These are phyloP conservation scores for Leptodactylus fuscus DNA, from an alignment of 2,113 vertebrate genomes.

Conservation along the genomic window DNA sequence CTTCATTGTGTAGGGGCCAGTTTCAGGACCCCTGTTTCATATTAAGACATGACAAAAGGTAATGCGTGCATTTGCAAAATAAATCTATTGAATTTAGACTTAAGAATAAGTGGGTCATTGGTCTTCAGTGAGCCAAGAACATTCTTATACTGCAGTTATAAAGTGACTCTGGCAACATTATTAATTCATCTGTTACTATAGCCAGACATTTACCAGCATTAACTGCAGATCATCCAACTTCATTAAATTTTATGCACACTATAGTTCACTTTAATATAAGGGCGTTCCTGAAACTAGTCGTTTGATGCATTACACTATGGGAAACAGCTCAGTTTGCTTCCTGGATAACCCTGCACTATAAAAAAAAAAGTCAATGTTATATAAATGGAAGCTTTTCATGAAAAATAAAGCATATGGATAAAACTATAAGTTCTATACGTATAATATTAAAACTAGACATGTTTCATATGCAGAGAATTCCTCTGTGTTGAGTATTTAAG, in stretches of 20 bases:
- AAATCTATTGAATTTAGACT: not conserved
- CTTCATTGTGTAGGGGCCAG: no score
- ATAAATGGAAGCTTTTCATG: not conserved
- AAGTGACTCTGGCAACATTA: not conserved
- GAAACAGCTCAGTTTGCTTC: not conserved
- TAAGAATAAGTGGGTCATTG: not conserved
- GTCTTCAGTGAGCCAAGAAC: not conserved
- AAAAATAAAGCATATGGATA: not conserved
- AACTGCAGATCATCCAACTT: slow-evolving; percentile 2
- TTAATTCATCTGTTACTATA: not conserved
- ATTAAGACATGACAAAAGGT: not conserved
- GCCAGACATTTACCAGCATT: slow-evolving; percentile 29
- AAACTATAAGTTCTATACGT: no score
- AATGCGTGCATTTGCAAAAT: not conserved
- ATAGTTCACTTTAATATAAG: slow-evolving; percentile 14
- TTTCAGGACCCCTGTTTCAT: not conserved
- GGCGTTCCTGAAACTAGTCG: not conserved
- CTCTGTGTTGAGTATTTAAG: not conserved
- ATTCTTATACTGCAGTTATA: not conserved
- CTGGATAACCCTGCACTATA: not conserved
- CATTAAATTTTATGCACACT: slow-evolving; percentile 16
- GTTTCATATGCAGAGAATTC: not conserved
- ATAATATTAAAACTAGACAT: no score
- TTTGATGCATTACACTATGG: not conserved
- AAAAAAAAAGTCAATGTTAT: not conserved